A percentile compares a stretch with the other conserved stretches of the same genome.
These are phyloP conservation scores for Onychorhynchus coronatus DNA, from an alignment of 2,113 vertebrate genomes.

Conservation along the genomic window DNA sequence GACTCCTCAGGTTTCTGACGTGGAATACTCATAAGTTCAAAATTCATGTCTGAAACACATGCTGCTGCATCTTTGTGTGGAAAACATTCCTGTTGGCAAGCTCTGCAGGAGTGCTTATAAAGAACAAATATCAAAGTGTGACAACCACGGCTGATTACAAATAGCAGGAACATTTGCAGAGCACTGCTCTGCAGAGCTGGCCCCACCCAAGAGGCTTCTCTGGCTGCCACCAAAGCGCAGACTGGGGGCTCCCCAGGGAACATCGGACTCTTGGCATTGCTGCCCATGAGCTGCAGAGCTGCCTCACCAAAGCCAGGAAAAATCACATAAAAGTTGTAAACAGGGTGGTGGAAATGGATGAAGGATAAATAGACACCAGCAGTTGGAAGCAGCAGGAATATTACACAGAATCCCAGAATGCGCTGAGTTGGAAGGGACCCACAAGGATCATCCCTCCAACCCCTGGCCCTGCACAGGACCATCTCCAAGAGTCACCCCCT, in stretches of 20 bases:
- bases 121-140: slow-evolving; percentile 68
- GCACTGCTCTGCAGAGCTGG: neutral
- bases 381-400: neutral
- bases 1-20: slow-evolving; percentile 34
- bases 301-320: neutral
- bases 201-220: neutral
- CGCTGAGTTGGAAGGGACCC: neutral
- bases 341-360: neutral
- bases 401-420: neutral
- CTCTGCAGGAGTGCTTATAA: slow-evolving; percentile 52
- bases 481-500: neutral
- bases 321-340: neutral
- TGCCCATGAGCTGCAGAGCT: neutral
- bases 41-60: slow-evolving; percentile 54
- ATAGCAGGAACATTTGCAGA: slow-evolving; percentile 63
- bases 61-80: slow-evolving; percentile 61
- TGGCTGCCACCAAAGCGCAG: neutral
- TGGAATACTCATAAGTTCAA: neutral
- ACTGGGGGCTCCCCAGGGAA: neutral
- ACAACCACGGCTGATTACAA: slow-evolving; percentile 51
- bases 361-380: neutral
- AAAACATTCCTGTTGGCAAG: slow-evolving; percentile 61
- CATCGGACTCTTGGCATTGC: accelerated
- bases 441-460: neutral
- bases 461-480: neutral